Percentiles rank a stretch among this genome's conserved stretches.
phyloP scores from a whole-genome alignment of 2,797 vertebrate species.

The Hybognathus amarus region DNA sequence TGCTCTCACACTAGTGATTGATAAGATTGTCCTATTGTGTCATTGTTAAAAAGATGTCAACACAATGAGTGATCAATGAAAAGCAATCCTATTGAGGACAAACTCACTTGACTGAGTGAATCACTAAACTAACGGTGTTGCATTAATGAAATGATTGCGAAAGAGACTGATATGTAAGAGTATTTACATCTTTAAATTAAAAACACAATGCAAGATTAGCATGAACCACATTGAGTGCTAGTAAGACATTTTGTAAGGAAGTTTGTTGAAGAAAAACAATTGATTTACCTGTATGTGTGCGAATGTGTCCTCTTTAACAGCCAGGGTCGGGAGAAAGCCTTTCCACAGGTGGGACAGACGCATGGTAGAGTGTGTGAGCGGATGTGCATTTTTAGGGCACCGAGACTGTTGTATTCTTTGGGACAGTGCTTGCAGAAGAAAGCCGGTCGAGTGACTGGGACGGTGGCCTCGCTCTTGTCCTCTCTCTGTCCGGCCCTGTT shows the following conservation, averaged over 20 bases:
- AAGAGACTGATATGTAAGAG: no score
- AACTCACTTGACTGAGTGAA: constrained; percentile 64
- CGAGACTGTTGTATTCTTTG: constrained; percentile 95
- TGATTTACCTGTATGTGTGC: constrained; percentile 91
- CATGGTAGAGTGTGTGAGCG: constrained; percentile 96
- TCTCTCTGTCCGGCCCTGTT: constrained; percentile 79
- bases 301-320: constrained; percentile 94
- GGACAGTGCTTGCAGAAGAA: constrained; percentile 98
- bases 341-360: constrained; percentile 94
- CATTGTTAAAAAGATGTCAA: constrained; percentile 71
- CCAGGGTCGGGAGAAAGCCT: constrained; percentile 97
- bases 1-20: constrained; percentile 52
- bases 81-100: constrained; percentile 52
- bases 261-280: no score
- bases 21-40: constrained; percentile 70
- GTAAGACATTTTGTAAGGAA: no score
- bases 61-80: constrained; percentile 75
- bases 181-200: not conserved
- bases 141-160: constrained; percentile 12
- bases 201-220: not conserved
- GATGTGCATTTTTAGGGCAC: constrained; percentile 98
- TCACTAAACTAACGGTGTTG: constrained; percentile 54
- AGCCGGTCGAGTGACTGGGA: constrained; percentile 83
- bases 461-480: constrained; percentile 70
- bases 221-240: not conserved